phyloP scores from a whole-genome alignment of 2,113 vertebrate genomes.

The Desmodus rotundus region DNA sequence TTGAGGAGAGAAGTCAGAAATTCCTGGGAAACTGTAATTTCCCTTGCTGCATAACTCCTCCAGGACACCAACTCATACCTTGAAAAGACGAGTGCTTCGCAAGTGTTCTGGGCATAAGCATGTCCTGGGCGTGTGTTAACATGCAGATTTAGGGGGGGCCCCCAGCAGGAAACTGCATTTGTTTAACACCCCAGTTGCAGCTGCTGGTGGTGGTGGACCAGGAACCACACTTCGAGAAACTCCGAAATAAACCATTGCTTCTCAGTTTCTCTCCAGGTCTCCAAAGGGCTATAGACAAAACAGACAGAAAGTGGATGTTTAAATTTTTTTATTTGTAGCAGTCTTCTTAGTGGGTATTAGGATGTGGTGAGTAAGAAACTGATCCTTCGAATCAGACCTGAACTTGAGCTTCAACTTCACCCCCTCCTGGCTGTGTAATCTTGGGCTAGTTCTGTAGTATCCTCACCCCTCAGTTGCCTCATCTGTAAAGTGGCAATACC shows the following conservation, averaged over 20 bases:
- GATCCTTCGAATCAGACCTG: neutral
- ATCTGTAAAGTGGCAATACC: neutral
- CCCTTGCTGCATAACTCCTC: neutral
- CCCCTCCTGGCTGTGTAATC: neutral
- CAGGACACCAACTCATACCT: neutral
- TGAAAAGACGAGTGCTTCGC: neutral
- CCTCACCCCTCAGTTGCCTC: neutral
- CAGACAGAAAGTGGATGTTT: neutral
- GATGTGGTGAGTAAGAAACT: neutral
- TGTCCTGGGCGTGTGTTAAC: neutral
- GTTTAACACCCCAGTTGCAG: neutral
- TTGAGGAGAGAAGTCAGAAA: constrained; percentile 11
- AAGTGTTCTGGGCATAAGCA: neutral
- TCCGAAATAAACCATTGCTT: neutral
- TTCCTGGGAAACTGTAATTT: neutral
- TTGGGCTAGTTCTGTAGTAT: neutral
- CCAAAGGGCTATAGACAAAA: neutral
- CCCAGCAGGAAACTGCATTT: neutral
- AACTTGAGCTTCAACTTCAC: neutral
- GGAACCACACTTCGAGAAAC: neutral
- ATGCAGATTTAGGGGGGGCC: neutral
- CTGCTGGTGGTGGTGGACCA: too few species aligned
- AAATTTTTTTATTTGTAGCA: neutral
- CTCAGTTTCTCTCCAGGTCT: neutral
- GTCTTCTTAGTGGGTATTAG: neutral